Evolutionary conservation across 1,140 invertebrate genomes (phyloP).

Genomic region (Platorchestia sp.): DNA sequence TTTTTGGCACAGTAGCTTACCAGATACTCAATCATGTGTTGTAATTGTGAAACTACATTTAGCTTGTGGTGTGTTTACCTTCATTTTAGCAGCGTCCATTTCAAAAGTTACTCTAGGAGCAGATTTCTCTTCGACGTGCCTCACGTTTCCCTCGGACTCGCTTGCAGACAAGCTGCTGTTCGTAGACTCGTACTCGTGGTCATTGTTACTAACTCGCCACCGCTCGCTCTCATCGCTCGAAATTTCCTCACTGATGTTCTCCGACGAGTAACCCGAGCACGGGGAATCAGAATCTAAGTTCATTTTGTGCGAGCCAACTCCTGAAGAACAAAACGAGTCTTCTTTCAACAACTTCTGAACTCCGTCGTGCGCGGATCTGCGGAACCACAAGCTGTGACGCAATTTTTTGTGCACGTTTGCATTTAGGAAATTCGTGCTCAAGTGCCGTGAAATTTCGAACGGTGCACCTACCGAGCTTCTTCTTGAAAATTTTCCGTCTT

Average conservation of each 20-base stretch:
- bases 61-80: neutral
- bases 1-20: neutral
- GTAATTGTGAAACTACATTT: neutral
- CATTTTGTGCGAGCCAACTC: neutral
- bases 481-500: neutral
- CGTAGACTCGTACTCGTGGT: neutral
- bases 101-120: neutral
- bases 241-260: conserved; percentile 27
- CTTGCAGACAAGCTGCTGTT: neutral
- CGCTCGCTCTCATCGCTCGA: conserved; percentile 33
- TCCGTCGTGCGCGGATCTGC: neutral
- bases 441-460: conserved; percentile 29
- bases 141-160: neutral
- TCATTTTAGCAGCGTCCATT: conserved; percentile 42
- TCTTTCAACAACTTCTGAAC: neutral
- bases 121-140: neutral
- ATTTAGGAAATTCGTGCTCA: conserved; percentile 4
- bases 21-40: neutral
- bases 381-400: conserved; percentile 50
- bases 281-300: neutral
- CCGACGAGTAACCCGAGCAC: conserved; percentile 43
- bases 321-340: conserved; percentile 15
- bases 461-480: neutral
- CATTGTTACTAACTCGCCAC: neutral
- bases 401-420: conserved; percentile 28